A percentile compares a stretch with the other conserved stretches of the same genome.
Conservation (phyloP, 2,888 invertebrate genomes). For the Blomia tropicalis region DNA sequence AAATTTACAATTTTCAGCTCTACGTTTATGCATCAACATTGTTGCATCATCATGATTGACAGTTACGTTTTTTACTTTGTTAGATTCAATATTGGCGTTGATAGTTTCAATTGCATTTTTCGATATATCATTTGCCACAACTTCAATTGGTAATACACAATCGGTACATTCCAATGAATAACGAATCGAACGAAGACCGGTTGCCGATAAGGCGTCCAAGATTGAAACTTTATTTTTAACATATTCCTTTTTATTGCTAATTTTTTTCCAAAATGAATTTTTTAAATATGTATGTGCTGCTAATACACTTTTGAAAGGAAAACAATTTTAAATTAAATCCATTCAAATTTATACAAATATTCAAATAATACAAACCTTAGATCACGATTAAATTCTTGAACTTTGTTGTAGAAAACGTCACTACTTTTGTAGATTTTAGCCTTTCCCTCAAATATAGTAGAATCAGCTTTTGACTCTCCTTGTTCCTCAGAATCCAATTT, state of each 20-base stretch:
- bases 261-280: constrained; percentile 22
- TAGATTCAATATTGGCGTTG: constrained; percentile 55
- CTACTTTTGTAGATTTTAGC: constrained; percentile 53
- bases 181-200: constrained; percentile 81
- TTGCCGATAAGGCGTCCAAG: constrained; percentile 85
- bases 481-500: neutral
- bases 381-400: constrained; percentile 95
- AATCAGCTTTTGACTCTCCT: neutral
- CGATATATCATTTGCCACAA: constrained; percentile 83
- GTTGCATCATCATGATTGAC: constrained; percentile 69
- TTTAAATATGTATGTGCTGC: constrained; percentile 24
- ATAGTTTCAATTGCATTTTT: constrained; percentile 69
- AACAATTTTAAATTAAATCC: neutral
- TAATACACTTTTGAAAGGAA: constrained; percentile 20
- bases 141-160: constrained; percentile 39
- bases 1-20: constrained; percentile 43
- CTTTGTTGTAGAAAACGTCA: constrained; percentile 87
- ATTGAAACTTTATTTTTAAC: constrained; percentile 42
- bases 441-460: constrained; percentile 48
- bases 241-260: constrained; percentile 8
- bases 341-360: neutral
- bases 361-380: constrained; percentile 46
- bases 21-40: constrained; percentile 65
- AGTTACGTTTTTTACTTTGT: constrained; percentile 56
- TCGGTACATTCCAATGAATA: constrained; percentile 89